These are phyloP conservation scores for Grapholita molesta DNA, from an alignment of 1,140 invertebrate species.

Conservation along the genomic window DNA sequence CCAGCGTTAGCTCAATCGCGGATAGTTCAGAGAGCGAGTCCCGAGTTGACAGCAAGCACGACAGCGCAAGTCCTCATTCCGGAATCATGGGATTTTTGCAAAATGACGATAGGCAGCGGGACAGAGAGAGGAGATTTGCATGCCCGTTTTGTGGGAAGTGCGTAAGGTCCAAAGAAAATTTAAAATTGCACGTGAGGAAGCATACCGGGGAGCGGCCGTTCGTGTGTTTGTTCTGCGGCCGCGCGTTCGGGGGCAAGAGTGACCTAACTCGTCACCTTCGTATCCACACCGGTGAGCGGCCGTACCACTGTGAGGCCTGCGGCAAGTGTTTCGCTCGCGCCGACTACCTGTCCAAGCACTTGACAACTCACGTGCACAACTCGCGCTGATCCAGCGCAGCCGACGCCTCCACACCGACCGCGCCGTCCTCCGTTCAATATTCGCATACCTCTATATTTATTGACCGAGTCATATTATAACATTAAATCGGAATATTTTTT, in stretches of 20 bases:
- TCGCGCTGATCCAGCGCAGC: constrained; percentile 64
- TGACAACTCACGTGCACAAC: constrained; percentile 92
- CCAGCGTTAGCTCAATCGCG: constrained; percentile 72
- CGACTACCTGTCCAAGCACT: constrained; percentile 93
- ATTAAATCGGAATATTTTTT: constrained; percentile 74
- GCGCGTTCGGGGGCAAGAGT: constrained; percentile 92
- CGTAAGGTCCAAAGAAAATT: constrained; percentile 91
- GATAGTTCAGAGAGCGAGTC: constrained; percentile 71
- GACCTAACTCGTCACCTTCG: constrained; percentile 91
- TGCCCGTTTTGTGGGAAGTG: constrained; percentile 94
- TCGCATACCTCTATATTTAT: constrained; percentile 63
- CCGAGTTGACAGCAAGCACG: constrained; percentile 59
- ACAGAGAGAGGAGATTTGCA: constrained; percentile 85
- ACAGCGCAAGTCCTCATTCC: constrained; percentile 77
- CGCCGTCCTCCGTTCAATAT: constrained; percentile 58
- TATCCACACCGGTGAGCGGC: constrained; percentile 92
- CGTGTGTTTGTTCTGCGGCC: constrained; percentile 90
- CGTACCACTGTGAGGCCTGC: constrained; percentile 94
- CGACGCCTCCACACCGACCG: constrained; percentile 21
- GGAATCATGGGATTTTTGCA: constrained; percentile 82
- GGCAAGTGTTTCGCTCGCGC: constrained; percentile 93
- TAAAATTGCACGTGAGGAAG: constrained; percentile 92
- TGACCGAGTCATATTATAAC: constrained; percentile 64
- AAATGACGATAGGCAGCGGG: constrained; percentile 83
- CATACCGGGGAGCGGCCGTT: constrained; percentile 93